phyloP scores from a whole-genome alignment of 1,140 invertebrate genomes.

The Pinna nobilis region DNA sequence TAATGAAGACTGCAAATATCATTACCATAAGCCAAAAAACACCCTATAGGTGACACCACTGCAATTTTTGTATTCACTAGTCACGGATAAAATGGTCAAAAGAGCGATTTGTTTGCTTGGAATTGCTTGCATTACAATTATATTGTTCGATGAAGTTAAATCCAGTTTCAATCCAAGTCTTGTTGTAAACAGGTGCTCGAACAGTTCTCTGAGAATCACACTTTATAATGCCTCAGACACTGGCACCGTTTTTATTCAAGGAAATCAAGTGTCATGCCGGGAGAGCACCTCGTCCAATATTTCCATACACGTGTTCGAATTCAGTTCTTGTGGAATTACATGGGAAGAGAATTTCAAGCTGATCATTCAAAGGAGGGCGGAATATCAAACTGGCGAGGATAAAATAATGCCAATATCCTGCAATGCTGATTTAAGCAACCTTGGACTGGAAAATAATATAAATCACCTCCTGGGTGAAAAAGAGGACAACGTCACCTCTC shows the following conservation, averaged over 20 bases:
- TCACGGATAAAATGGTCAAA: background rate
- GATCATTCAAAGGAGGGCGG: constrained; percentile 38
- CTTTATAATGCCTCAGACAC: constrained; percentile 24
- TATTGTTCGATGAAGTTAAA: background rate
- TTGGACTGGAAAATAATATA: constrained; percentile 19
- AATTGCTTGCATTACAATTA: background rate
- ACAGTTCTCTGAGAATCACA: background rate
- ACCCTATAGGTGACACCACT: background rate
- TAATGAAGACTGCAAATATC: too few species aligned
- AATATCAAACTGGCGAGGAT: constrained; percentile 46
- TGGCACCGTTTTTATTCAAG: constrained; percentile 32
- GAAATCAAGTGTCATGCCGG: constrained; percentile 8
- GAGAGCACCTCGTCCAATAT: constrained; percentile 6
- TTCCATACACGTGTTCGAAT: constrained; percentile 18
- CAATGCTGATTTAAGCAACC: constrained; percentile 31
- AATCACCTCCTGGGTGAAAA: constrained; percentile 27
- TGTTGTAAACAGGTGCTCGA: constrained; percentile 19
- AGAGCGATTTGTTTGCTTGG: background rate
- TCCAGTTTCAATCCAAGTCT: background rate
- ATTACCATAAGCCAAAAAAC: background rate
- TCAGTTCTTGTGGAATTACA: constrained; percentile 24
- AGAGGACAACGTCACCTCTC: constrained; percentile 31
- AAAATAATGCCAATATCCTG: constrained; percentile 40
- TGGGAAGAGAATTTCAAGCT: constrained; percentile 36
- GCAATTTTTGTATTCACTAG: background rate